A percentile compares a stretch with the other conserved stretches of the same genome.
phyloP scores from a whole-genome alignment of 2,797 vertebrate genomes.

The Poeciliopsis infans region DNA sequence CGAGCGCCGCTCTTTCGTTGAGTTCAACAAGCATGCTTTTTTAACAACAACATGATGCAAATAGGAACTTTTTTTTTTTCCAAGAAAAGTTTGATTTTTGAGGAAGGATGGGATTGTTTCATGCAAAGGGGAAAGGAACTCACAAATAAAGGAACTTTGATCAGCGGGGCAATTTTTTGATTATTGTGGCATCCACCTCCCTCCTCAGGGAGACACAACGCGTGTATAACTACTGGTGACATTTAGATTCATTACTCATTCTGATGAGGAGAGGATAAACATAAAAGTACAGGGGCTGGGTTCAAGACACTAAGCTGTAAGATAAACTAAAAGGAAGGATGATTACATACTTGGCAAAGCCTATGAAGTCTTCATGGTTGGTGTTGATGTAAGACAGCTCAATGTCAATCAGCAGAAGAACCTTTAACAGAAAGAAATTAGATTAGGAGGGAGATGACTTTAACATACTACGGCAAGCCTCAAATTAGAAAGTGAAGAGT shows the following conservation, averaged over 20 bases:
- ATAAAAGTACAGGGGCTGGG: slow-evolving; percentile 23
- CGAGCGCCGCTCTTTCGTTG: slow-evolving; percentile 1
- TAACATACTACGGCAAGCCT: slow-evolving; percentile 26
- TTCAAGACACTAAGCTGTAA: slow-evolving; percentile 18
- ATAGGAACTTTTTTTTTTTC: slow-evolving; percentile 23
- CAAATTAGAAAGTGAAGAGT: slow-evolving; percentile 5
- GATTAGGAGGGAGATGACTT: slow-evolving; percentile 50
- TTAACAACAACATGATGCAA: slow-evolving; percentile 15
- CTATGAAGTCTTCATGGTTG: slow-evolving; percentile 97
- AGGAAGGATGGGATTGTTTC: slow-evolving; percentile 21
- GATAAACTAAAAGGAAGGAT: neutral
- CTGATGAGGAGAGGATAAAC: slow-evolving; percentile 15
- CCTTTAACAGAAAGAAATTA: slow-evolving; percentile 75
- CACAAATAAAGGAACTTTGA: neutral
- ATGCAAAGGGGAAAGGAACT: slow-evolving; percentile 41
- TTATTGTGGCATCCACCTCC: slow-evolving; percentile 8
- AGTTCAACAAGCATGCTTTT: slow-evolving; percentile 13
- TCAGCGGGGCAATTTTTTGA: slow-evolving; percentile 15
- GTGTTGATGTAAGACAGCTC: slow-evolving; percentile 98
- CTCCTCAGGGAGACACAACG: slow-evolving; percentile 29
- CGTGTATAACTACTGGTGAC: slow-evolving; percentile 23
- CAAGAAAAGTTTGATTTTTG: slow-evolving; percentile 30
- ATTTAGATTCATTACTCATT: neutral
- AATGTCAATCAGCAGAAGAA: slow-evolving; percentile 94
- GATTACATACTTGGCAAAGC: slow-evolving; percentile 93